phyloP scores from a whole-genome alignment of 2,113 vertebrate species.

The Kobus ellipsiprymnus region DNA sequence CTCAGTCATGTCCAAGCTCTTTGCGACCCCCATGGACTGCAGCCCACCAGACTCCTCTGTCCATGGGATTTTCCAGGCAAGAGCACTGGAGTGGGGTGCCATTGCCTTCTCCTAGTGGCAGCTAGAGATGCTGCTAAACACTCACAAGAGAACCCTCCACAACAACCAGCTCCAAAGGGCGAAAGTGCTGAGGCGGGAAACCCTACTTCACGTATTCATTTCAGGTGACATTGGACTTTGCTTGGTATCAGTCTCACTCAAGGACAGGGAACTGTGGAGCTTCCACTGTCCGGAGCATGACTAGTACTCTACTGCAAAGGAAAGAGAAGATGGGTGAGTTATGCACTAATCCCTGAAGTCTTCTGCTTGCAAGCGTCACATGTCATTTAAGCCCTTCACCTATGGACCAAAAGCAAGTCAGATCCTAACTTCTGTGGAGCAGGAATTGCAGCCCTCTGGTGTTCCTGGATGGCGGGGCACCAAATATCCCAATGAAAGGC shows the following conservation, averaged over 20 bases:
- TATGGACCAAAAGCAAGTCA: not conserved
- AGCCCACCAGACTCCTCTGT: too few relatives aligned
- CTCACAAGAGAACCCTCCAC: too few relatives aligned
- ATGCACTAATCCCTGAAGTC: not conserved
- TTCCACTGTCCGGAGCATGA: not conserved
- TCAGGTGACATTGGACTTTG: not conserved
- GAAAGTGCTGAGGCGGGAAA: not conserved
- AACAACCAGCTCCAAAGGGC: not conserved
- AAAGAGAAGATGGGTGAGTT: not conserved
- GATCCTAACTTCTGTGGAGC: not conserved
- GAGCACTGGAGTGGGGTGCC: too few relatives aligned
- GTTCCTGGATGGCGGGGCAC: not conserved
- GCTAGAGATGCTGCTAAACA: not conserved
- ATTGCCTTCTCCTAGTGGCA: not conserved
- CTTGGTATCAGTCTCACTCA: not conserved
- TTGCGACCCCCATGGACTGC: too few relatives aligned
- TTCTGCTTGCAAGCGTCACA: not conserved
- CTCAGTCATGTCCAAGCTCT: too few relatives aligned
- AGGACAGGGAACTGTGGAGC: not conserved
- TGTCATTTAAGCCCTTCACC: not conserved
- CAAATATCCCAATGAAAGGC: not conserved
- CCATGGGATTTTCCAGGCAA: too few relatives aligned
- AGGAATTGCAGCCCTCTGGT: not conserved
- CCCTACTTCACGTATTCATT: fast-evolving
- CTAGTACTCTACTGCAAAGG: not conserved